Evolutionary conservation across 2,113 vertebrate genomes (phyloP).

Genomic region (Heteronetta atricapilla): DNA sequence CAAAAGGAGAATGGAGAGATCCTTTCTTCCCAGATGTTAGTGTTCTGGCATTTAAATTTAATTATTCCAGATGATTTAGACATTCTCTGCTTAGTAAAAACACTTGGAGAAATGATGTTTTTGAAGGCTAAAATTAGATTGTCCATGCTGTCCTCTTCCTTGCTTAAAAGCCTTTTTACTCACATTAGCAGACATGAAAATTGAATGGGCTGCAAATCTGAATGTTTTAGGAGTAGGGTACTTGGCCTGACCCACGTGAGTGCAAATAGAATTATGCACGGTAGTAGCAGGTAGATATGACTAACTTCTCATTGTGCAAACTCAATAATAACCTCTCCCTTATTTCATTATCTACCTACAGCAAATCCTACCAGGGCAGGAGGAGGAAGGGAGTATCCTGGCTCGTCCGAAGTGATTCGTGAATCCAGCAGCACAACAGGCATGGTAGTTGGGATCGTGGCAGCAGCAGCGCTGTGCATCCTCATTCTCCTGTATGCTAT

Average conservation of each 20-base stretch:
- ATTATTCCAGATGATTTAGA: background rate
- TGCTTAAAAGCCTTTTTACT: background rate
- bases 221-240: background rate
- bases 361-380: conserved; percentile 92
- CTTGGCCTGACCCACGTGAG: background rate
- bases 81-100: background rate
- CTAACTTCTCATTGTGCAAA: background rate
- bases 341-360: conserved; percentile 73
- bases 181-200: background rate
- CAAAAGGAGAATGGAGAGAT: background rate
- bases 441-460: conserved; percentile 98
- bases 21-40: background rate
- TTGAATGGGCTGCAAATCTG: background rate
- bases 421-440: conserved; percentile 98
- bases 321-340: conserved; percentile 47
- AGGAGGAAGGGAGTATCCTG: conserved; percentile 85
- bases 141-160: background rate
- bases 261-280: background rate
- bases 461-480: conserved; percentile 94
- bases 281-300: background rate
- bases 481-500: conserved; percentile 99
- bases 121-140: background rate
- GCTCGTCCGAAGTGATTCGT: conserved; percentile 88
- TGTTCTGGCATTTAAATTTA: background rate
- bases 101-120: background rate